These are phyloP conservation scores for Rhingia campestris DNA, from an alignment of 2,888 invertebrate genomes.

Conservation along the genomic window DNA sequence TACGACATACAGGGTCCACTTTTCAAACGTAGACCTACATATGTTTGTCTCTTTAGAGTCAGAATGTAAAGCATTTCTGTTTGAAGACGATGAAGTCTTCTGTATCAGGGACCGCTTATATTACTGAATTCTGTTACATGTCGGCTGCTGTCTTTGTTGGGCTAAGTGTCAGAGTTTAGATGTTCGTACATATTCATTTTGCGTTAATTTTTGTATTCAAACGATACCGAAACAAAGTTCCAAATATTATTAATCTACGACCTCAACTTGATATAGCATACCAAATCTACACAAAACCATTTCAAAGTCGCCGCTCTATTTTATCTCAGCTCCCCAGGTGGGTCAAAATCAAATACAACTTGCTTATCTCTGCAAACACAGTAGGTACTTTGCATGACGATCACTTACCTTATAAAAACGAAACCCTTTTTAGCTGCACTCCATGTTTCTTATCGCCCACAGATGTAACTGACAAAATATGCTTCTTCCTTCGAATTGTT, in stretches of 20 bases:
- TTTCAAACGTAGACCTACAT: too few relatives aligned
- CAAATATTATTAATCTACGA: not conserved
- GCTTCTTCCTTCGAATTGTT: constrained; percentile 14
- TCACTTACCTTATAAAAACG: constrained; percentile 7
- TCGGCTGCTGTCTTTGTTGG: too few relatives aligned
- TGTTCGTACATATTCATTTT: too few relatives aligned
- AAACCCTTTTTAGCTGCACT: not conserved
- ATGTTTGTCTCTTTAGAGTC: too few relatives aligned
- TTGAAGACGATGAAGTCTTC: too few relatives aligned
- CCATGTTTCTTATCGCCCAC: not conserved
- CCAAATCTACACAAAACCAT: not conserved
- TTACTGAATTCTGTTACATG: too few relatives aligned
- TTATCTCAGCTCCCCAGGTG: constrained; percentile 26
- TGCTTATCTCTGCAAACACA: constrained; percentile 35
- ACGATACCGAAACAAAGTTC: not conserved
- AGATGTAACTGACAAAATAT: constrained; percentile 8
- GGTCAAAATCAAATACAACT: constrained; percentile 23
- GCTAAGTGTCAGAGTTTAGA: too few relatives aligned
- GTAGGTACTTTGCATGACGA: constrained; percentile 7
- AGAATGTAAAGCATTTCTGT: too few relatives aligned
- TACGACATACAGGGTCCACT: too few relatives aligned
- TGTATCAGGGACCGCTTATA: too few relatives aligned
- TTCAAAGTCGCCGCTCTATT: constrained; percentile 18
- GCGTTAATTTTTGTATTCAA: not conserved
- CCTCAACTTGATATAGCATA: not conserved